A percentile compares a stretch with the other conserved stretches of the same genome.
Evolutionary conservation across 1,140 invertebrate species (phyloP).

Genomic region (Ylistrum balloti): DNA sequence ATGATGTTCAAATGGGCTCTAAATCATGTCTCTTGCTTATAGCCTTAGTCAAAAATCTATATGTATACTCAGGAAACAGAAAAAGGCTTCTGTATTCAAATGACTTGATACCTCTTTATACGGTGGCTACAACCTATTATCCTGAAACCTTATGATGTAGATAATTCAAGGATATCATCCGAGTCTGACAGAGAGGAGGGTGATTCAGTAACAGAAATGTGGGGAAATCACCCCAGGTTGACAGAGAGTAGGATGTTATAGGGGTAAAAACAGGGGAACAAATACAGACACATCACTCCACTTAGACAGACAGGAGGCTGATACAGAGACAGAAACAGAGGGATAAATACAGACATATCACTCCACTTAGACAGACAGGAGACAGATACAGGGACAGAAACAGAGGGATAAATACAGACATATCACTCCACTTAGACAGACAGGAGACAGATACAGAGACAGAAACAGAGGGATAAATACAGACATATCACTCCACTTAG

Average conservation of each 20-base stretch:
- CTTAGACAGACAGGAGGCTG: background rate
- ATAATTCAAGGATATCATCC: background rate
- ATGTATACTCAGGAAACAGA: conserved; percentile 3
- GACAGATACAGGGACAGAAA: background rate
- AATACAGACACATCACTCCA: too few species aligned
- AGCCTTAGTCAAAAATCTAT: background rate
- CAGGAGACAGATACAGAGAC: too few species aligned
- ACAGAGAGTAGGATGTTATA: too few species aligned
- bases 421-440: too few species aligned
- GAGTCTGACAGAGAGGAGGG: background rate
- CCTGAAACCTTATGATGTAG: background rate
- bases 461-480: too few species aligned
- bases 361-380: background rate
- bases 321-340: background rate
- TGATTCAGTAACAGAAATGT: background rate
- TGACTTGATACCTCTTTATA: background rate
- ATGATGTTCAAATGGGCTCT: background rate
- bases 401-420: too few species aligned
- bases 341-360: too few species aligned
- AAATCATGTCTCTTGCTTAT: background rate
- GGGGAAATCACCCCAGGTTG: background rate
- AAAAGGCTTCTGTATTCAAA: background rate
- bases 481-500: too few species aligned
- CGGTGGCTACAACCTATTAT: background rate
- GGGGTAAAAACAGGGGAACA: background rate